Evolutionary conservation across 1,140 invertebrate species (phyloP).

Genomic region (Metaphire vulgaris): DNA sequence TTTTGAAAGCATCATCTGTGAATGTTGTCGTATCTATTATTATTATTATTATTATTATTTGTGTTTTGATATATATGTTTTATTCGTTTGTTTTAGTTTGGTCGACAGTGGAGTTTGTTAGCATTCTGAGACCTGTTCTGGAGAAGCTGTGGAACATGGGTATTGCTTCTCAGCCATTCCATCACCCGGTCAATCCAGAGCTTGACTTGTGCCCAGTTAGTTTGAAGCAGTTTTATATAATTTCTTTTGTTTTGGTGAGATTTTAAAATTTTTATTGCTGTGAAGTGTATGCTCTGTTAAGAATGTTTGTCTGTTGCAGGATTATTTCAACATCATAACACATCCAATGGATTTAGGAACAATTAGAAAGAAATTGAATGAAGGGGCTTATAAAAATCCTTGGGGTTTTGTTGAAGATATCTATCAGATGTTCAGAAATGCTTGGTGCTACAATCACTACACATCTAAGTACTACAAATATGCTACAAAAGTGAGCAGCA

Average conservation of each 20-base stretch:
- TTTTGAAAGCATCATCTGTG: too few species aligned
- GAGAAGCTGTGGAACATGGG: not conserved
- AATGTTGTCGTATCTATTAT: too few species aligned
- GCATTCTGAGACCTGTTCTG: not conserved
- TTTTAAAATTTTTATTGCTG: not conserved
- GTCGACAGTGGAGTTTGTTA: not conserved
- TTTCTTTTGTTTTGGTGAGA: not conserved
- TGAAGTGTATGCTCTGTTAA: not conserved
- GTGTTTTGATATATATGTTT: too few species aligned
- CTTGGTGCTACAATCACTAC: constrained; percentile 99
- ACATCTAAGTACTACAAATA: constrained; percentile 95
- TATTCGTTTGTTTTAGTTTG: not conserved
- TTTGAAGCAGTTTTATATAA: not conserved
- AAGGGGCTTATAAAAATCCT: constrained; percentile 88
- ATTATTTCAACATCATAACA: constrained; percentile 98
- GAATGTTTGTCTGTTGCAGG: constrained; percentile 58
- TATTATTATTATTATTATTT: too few species aligned
- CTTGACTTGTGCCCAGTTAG: constrained; percentile 13
- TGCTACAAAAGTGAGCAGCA: constrained; percentile 79
- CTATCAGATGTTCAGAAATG: constrained; percentile 99
- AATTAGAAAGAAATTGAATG: constrained; percentile 86
- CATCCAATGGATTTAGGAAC: constrained; percentile 96
- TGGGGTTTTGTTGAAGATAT: constrained; percentile 99
- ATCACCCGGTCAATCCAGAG: constrained; percentile 6
- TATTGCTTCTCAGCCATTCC: not conserved